A percentile compares a stretch with the other conserved stretches of the same genome.
phyloP scores from a whole-genome alignment of 2,113 vertebrate species.

The Vanacampus margaritifer region DNA sequence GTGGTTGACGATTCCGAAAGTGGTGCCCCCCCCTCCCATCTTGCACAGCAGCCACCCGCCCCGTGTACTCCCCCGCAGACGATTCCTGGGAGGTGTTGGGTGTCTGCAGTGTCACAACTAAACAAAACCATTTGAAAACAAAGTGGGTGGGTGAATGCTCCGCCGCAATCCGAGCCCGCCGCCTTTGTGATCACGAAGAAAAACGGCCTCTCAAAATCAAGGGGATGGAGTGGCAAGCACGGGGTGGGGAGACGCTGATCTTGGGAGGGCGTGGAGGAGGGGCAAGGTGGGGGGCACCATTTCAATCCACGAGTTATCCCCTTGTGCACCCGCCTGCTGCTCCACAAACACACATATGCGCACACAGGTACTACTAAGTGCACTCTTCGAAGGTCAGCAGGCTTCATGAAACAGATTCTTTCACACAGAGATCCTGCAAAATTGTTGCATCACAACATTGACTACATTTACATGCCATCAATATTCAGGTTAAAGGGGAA shows the following conservation, averaged over 20 bases:
- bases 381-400: conserved; percentile 75
- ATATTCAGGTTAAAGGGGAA: too few species aligned
- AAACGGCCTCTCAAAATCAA: conserved; percentile 72
- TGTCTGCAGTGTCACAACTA: conserved; percentile 82
- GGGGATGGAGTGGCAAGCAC: conserved; percentile 37
- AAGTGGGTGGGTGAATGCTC: conserved; percentile 77
- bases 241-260: conserved; percentile 2
- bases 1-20: background rate
- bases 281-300: conserved; percentile 59
- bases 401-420: conserved; percentile 55
- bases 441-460: background rate
- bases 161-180: conserved; percentile 68
- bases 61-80: conserved; percentile 58
- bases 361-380: conserved; percentile 69
- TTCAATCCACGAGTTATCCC: conserved; percentile 65
- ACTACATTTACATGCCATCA: too few species aligned
- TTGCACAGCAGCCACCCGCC: conserved; percentile 54
- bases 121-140: conserved; percentile 85
- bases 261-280: conserved; percentile 28
- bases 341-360: conserved; percentile 40
- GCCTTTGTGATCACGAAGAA: conserved; percentile 70
- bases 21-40: conserved; percentile 16
- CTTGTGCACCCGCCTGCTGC: conserved; percentile 40
- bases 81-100: conserved; percentile 79
- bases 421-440: background rate